These are phyloP conservation scores for Vanessa atalanta DNA, from an alignment of 1,140 invertebrate species.

Conservation along the genomic window DNA sequence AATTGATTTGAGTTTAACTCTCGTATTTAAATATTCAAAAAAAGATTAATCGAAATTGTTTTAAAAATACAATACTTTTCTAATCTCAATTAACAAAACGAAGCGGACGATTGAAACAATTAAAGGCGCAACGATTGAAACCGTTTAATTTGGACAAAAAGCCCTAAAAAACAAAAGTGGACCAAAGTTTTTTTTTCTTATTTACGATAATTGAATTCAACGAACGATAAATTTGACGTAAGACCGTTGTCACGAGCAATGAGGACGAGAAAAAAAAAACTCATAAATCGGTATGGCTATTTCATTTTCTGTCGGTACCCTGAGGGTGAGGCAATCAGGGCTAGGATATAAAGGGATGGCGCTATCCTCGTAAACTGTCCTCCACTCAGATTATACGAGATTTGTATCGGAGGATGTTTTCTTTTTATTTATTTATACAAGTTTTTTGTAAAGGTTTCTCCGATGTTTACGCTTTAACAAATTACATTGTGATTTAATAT, in stretches of 20 bases:
- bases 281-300: slow-evolving; percentile 48
- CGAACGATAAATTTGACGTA: slow-evolving; percentile 42
- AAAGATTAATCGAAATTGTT: neutral
- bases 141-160: slow-evolving; percentile 10
- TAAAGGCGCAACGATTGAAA: slow-evolving; percentile 6
- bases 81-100: slow-evolving; percentile 11
- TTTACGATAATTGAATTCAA: slow-evolving; percentile 36
- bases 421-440: slow-evolving; percentile 45
- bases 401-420: slow-evolving; percentile 60
- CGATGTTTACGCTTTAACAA: neutral
- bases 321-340: slow-evolving; percentile 63
- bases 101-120: slow-evolving; percentile 2
- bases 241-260: slow-evolving; percentile 39
- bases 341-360: slow-evolving; percentile 71
- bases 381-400: slow-evolving; percentile 63
- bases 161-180: slow-evolving; percentile 1
- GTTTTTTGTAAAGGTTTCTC: slow-evolving; percentile 10
- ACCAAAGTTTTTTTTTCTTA: slow-evolving; percentile 17
- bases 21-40: neutral
- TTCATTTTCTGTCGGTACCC: slow-evolving; percentile 61
- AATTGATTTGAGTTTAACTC: no score
- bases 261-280: slow-evolving; percentile 40
- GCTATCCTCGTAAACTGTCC: slow-evolving; percentile 65
- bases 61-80: slow-evolving; percentile 11
- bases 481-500: neutral